Evolutionary conservation across 30 jellyfish, hydroid and myxozoan genomes (phyloP), one percentile per base, ranked within the genome.

Genomic region (Aurelia aurita): DNA sequence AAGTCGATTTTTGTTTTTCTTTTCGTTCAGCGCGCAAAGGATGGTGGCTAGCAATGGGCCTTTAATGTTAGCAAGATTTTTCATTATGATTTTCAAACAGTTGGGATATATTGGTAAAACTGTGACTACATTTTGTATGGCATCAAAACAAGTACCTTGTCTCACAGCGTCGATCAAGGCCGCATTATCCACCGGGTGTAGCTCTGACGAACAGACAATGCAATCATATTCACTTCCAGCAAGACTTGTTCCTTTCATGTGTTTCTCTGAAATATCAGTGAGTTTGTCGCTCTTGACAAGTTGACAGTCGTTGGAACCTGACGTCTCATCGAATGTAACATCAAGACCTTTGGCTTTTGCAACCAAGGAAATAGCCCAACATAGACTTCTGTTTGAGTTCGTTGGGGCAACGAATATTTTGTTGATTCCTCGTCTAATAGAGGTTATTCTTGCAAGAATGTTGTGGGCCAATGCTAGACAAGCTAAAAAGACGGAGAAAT

Each of bases 381-480:
- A 27, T 10, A 86, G 46, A n/a, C 95, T 89, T 21, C 95, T 27
- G 57, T 73, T 35, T 10, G 65, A 58, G 3, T 73, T 34, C 12
- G 66, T 61, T 2, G 85, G 69, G 53, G 67, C 72, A 19, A 86
- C 34, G 61, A 86, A 74, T 10, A 86, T 39, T 14, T 65, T 58
- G 9, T 49, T 55, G 10, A 74, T 44, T 28, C 46, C 76, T 15
- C 63, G 23, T 5, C 66, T 35, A 21, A 27, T 39, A 5, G 39
- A 51, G 5, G 19, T 20, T 6, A 86, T 53, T 73, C 69, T 73
- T 16, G 69, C 28, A 19, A 86, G 51, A 6, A 65, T 65, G 60
- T 64, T 65, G 78, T 86, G 16, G n/a, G 89, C 88, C 61, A 55
- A n/a, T 44, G 86, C 80, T 34, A 59, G 47, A 14, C 81, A 47